Evolutionary conservation across 2,888 invertebrate genomes (phyloP).

Genomic region (Sympetrum striolatum): DNA sequence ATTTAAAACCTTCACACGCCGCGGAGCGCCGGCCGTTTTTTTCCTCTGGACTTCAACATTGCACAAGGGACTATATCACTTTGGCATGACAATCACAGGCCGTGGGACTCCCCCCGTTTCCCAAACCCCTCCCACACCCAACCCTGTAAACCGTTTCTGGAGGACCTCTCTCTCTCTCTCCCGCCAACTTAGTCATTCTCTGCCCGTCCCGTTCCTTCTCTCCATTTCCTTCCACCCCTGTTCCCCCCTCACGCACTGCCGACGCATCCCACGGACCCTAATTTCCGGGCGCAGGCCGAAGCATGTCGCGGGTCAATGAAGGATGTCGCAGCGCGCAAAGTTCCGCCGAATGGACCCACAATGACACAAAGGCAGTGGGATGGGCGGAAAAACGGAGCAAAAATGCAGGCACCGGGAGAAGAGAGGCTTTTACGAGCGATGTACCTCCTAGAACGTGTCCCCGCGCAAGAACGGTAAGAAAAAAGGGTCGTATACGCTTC

Average conservation of each 20-base stretch:
- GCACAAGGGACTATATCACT: neutral
- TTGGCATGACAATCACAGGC: neutral
- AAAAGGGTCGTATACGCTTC: neutral
- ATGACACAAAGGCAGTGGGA: neutral
- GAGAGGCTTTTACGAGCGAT: neutral
- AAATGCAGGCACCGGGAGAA: neutral
- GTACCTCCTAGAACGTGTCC: neutral
- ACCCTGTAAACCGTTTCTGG: too few relatives aligned
- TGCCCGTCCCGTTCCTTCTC: neutral
- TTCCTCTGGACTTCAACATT: neutral
- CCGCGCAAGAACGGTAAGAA: neutral
- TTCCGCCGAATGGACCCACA: neutral
- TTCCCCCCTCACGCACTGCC: neutral
- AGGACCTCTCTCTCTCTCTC: too few relatives aligned
- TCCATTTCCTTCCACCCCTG: neutral
- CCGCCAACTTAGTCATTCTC: neutral
- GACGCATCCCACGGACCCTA: neutral
- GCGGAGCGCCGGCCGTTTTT: neutral
- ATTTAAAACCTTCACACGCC: neutral
- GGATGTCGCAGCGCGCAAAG: neutral
- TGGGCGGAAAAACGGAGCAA: neutral
- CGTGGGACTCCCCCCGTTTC: neutral
- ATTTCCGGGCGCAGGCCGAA: constrained; percentile 4
- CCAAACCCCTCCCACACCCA: neutral
- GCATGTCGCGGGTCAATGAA: neutral